Conservation (phyloP, 2,113 vertebrate genomes). For the Tiliqua scincoides region DNA sequence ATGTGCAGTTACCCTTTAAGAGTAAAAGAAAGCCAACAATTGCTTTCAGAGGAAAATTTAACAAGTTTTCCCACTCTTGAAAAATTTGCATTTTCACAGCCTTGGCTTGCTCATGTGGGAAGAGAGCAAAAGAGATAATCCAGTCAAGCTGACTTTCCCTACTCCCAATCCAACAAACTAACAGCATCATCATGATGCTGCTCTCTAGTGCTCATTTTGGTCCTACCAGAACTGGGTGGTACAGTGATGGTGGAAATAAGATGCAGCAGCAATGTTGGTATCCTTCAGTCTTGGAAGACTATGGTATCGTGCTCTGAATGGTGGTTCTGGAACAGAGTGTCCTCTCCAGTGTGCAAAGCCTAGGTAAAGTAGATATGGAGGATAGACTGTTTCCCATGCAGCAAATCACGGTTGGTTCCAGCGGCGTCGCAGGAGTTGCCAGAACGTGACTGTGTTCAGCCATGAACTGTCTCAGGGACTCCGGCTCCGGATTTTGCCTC, state of each 20-base stretch:
- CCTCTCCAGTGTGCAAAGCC: no score
- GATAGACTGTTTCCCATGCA: no score
- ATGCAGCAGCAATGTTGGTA: no score
- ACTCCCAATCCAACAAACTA: background rate
- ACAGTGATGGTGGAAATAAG: background rate
- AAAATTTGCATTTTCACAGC: background rate
- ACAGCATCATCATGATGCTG: background rate
- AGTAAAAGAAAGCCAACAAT: background rate
- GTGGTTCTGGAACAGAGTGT: no score
- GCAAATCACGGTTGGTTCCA: no score
- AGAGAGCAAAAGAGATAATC: background rate
- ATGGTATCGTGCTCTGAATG: no score
- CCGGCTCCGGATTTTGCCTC: no score
- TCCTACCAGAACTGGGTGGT: background rate
- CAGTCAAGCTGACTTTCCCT: background rate
- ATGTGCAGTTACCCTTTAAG: background rate
- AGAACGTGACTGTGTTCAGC: no score
- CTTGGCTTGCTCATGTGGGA: background rate
- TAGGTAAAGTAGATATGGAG: no score
- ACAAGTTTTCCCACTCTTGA: background rate
- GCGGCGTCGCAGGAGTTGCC: no score
- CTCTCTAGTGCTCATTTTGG: background rate
- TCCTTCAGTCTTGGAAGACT: no score
- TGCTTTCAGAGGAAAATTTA: background rate
- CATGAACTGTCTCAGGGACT: no score